Evolutionary conservation across 2,113 vertebrate genomes (phyloP).

Genomic region (Pedetes capensis): DNA sequence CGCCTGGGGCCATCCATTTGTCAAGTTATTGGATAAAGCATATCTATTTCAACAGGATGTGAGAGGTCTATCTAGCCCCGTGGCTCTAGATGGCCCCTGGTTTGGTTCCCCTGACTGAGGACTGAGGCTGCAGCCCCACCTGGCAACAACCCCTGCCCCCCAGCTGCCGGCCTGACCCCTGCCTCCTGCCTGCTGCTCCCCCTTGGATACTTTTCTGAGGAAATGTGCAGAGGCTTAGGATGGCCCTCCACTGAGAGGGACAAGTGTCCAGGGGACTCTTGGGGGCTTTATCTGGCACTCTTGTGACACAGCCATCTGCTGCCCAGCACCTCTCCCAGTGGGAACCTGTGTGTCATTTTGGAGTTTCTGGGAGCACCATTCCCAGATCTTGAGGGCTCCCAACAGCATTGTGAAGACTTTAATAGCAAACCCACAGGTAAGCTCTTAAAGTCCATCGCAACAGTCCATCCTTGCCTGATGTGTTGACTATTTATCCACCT

Average conservation of each 20-base stretch:
- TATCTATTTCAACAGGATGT: neutral
- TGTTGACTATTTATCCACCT: neutral
- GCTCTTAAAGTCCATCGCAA: neutral
- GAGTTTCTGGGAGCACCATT: neutral
- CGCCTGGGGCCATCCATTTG: neutral
- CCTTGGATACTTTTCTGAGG: neutral
- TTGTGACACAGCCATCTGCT: neutral
- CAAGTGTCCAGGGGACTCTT: neutral
- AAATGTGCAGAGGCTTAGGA: neutral
- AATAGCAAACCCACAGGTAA: neutral
- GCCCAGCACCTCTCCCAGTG: neutral
- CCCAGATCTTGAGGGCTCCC: accelerated
- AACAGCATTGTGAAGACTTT: neutral
- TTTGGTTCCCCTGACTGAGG: too few species aligned
- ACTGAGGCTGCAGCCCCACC: neutral
- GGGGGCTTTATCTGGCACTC: neutral
- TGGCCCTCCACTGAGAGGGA: neutral
- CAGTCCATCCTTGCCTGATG: neutral
- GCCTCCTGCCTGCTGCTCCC: neutral
- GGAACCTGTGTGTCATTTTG: neutral
- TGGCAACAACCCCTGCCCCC: accelerated
- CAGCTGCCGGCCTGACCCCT: neutral
- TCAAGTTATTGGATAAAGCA: neutral
- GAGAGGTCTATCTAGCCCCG: neutral
- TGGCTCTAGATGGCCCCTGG: neutral